Evolutionary conservation across 2,797 vertebrate species (phyloP), one percentile per base, ranked within the genome.

Genomic region (Tachyglossus aculeatus): DNA sequence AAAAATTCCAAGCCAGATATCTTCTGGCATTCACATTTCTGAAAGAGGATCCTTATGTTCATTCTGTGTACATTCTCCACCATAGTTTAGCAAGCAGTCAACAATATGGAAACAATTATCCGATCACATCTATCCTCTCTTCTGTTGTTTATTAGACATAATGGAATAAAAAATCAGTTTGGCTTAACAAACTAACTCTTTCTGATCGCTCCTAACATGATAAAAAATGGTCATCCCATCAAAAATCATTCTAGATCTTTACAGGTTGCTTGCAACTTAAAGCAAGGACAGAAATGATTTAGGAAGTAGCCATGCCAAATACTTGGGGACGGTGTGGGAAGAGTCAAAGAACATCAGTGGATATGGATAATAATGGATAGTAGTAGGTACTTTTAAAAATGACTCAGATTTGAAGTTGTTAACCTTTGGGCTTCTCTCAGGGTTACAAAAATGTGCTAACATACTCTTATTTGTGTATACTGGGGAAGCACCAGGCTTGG

Each of bases 1-100:
- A 12, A 67, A 55, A 48, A 13, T 64, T 71, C 61, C 73, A 27
- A 44, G 36, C 66, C 55, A 50, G 29, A 22, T 48, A 58, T 22
- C 21, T 45, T 67, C 48, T 47, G 18, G 67, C 27, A 39, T 25
- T 50, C 44, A 61, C 40, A 37, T 58, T 62, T 78, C 34, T 15
- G 41, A 41, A 34, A 21, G 18, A n/a, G n/a, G n/a, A n/a, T n/a
- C n/a, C n/a, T n/a, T n/a, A n/a, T n/a, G n/a, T n/a, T n/a, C n/a
- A n/a, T n/a, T n/a, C n/a, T n/a, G n/a, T n/a, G n/a, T n/a, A n/a
- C n/a, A n/a, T n/a, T n/a, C n/a, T n/a, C n/a, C n/a, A n/a, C n/a
- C n/a, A n/a, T n/a, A n/a, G n/a, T n/a, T n/a, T n/a, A n/a, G n/a
- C n/a, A n/a, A n/a, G n/a, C n/a, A n/a, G n/a, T n/a, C n/a, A n/a